phyloP scores from a whole-genome alignment of 2,113 vertebrate genomes.

The Crotalus helleri region DNA sequence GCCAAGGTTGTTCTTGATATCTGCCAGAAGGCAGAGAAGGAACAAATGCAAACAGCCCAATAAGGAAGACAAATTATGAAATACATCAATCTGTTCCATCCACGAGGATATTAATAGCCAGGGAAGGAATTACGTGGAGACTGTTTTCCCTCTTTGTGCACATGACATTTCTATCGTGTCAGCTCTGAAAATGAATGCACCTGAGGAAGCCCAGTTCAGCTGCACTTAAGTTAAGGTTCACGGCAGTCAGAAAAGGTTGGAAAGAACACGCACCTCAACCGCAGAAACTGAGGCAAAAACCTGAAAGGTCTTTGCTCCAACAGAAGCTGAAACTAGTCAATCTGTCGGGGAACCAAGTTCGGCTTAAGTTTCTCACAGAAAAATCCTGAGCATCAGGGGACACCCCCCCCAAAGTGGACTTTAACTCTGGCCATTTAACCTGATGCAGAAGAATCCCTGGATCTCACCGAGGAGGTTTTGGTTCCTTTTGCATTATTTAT shows the following conservation, averaged over 20 bases:
- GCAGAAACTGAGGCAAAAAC: neutral
- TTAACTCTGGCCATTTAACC: no score
- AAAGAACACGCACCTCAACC: neutral
- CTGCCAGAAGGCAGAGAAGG: neutral
- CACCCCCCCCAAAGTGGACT: no score
- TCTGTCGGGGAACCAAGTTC: fast-evolving
- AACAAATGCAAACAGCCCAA: neutral
- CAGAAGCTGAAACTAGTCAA: neutral
- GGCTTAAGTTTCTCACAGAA: no score
- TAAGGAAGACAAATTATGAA: neutral
- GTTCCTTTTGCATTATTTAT: no score
- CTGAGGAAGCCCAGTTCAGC: no score
- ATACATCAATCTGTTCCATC: neutral
- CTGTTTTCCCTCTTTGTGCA: neutral
- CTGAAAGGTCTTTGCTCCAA: neutral
- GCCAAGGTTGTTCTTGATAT: neutral
- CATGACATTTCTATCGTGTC: neutral
- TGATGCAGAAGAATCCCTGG: no score
- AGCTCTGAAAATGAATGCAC: fast-evolving
- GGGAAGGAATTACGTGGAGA: neutral
- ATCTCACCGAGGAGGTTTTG: no score
- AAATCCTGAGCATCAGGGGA: no score
- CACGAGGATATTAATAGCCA: neutral
- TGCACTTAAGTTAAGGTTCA: neutral
- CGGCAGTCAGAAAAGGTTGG: fast-evolving